Percentiles rank a stretch among this genome's conserved stretches.
phyloP scores from a whole-genome alignment of 2,113 vertebrate genomes.

The Camelus dromedarius region DNA sequence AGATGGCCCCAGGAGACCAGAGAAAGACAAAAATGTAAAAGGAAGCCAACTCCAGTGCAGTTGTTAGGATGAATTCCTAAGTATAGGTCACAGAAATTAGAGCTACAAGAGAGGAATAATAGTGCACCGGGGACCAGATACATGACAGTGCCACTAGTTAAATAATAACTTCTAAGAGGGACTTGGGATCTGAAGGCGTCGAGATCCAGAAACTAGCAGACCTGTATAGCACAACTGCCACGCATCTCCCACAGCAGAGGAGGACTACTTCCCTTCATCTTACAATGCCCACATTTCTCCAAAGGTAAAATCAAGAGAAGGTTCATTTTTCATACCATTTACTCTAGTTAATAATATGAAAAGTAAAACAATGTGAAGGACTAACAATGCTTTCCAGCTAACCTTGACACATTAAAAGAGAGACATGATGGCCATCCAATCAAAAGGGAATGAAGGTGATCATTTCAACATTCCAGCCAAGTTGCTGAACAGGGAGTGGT shows the following conservation, averaged over 20 bases:
- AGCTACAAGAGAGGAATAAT: background rate
- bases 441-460: background rate
- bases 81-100: background rate
- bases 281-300: background rate
- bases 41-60: background rate
- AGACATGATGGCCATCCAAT: background rate
- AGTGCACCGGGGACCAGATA: background rate
- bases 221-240: background rate
- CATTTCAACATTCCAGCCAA: background rate
- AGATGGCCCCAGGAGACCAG: background rate
- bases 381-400: background rate
- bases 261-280: background rate
- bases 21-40: background rate
- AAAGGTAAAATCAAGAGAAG: background rate
- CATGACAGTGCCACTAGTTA: background rate
- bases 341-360: background rate
- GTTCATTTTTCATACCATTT: background rate
- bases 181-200: background rate
- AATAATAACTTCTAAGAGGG: background rate
- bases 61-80: background rate
- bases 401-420: background rate
- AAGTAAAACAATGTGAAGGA: background rate
- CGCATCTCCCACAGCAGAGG: accelerated
- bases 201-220: background rate
- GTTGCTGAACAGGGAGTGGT: background rate